These are phyloP conservation scores for Bradypodion ventrale DNA, from an alignment of 2,797 vertebrate genomes.

Conservation along the genomic window DNA sequence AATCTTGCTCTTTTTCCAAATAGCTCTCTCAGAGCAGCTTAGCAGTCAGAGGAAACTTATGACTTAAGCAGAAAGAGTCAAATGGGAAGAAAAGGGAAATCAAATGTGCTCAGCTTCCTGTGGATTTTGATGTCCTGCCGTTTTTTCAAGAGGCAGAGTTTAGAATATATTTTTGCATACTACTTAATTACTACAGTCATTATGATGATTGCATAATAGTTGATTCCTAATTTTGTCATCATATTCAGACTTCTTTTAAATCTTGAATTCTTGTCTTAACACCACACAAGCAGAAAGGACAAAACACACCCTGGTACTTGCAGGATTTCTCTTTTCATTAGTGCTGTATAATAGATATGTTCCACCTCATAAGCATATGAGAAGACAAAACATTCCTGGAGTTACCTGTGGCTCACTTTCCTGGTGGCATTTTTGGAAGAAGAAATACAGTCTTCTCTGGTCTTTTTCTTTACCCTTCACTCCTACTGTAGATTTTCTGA, in stretches of 20 bases:
- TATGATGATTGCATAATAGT: slow-evolving; percentile 62
- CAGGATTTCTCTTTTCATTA: slow-evolving; percentile 59
- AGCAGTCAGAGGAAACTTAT: not conserved
- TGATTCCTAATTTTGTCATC: slow-evolving; percentile 60
- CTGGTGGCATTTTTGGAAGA: slow-evolving; percentile 40
- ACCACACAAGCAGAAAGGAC: slow-evolving; percentile 35
- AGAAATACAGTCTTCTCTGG: slow-evolving; percentile 1
- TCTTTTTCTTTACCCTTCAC: not conserved
- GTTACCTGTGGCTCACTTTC: slow-evolving; percentile 56
- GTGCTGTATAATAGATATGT: slow-evolving; percentile 59
- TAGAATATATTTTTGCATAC: slow-evolving; percentile 45
- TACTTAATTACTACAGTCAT: slow-evolving; percentile 64
- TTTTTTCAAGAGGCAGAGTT: slow-evolving; percentile 53
- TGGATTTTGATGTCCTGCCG: slow-evolving; percentile 58
- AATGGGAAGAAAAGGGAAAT: slow-evolving; percentile 27
- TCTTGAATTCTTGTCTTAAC: slow-evolving; percentile 5
- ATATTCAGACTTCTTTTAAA: slow-evolving; percentile 59
- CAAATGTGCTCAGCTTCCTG: slow-evolving; percentile 24
- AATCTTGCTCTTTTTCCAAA: not conserved
- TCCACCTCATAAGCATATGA: slow-evolving; percentile 11
- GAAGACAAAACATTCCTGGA: not conserved
- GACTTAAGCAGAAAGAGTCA: slow-evolving; percentile 5
- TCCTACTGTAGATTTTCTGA: slow-evolving; percentile 45
- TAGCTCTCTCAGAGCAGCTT: not conserved
- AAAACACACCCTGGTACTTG: slow-evolving; percentile 49